phyloP scores from a whole-genome alignment of 2,113 vertebrate genomes.

The zebrafish (Danio rerio) region GRCz12tu NC_133196.1:15523501-15524000 shows the following conservation, averaged over 20 bases:
- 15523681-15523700: too few relatives aligned
- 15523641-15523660: too few relatives aligned
- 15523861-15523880: slow-evolving; percentile 6
- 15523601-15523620: too few relatives aligned
- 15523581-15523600: too few relatives aligned
- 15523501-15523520: too few relatives aligned
- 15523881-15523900: slow-evolving; percentile 19
- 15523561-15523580: too few relatives aligned
- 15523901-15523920: neutral
- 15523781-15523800: neutral
- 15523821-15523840: neutral
- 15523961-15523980: neutral
- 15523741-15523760: neutral
- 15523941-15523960: neutral
- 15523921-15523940: neutral
- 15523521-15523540: too few relatives aligned
- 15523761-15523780: neutral
- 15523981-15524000: neutral
- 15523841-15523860: neutral
- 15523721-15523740: neutral
- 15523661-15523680: too few relatives aligned
- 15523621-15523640: too few relatives aligned
- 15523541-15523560: too few relatives aligned
- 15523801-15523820: neutral
- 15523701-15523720: neutral